These are phyloP conservation scores for Pungitius pungitius DNA, from an alignment of 2,113 vertebrate genomes.

Conservation along the genomic window DNA sequence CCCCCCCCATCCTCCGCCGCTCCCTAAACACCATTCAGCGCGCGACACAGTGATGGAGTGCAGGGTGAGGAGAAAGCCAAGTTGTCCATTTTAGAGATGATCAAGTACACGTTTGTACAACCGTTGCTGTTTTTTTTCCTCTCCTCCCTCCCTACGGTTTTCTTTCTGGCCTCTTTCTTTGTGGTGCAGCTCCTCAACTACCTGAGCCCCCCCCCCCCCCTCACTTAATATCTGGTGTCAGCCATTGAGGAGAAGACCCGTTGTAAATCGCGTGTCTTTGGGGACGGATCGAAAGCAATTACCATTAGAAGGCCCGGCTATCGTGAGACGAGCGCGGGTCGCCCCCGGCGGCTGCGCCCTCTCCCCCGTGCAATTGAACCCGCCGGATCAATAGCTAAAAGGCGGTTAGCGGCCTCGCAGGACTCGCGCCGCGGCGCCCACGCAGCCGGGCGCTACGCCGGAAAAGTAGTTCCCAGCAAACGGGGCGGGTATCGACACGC, in stretches of 20 bases:
- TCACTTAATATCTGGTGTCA: slow-evolving; percentile 89
- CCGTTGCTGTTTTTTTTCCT: slow-evolving; percentile 57
- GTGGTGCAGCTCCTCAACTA: slow-evolving; percentile 31
- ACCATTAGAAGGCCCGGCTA: slow-evolving; percentile 90
- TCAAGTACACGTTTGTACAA: slow-evolving; percentile 68
- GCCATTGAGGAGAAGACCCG: slow-evolving; percentile 84
- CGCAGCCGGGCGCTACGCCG: slow-evolving; percentile 61
- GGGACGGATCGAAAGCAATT: slow-evolving; percentile 98
- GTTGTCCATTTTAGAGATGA: slow-evolving; percentile 73
- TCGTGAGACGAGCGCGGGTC: slow-evolving; percentile 84
- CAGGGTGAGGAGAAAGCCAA: slow-evolving; percentile 63
- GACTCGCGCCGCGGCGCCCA: slow-evolving; percentile 76
- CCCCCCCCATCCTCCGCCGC: slow-evolving; percentile 9
- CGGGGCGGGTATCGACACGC: slow-evolving; percentile 97
- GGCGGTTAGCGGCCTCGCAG: slow-evolving; percentile 89
- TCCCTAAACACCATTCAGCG: slow-evolving; percentile 63
- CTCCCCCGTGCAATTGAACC: slow-evolving; percentile 89
- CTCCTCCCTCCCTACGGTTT: slow-evolving; percentile 28
- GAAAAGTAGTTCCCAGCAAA: slow-evolving; percentile 96
- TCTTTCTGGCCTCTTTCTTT: slow-evolving; percentile 10
- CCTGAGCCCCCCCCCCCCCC: neutral
- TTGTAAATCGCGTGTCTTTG: slow-evolving; percentile 87
- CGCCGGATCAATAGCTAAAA: slow-evolving; percentile 89
- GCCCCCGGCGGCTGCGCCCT: slow-evolving; percentile 82
- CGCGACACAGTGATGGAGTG: slow-evolving; percentile 68